Evolutionary conservation across 1,140 invertebrate species (phyloP).

Genomic region (Orchestia grillus): DNA sequence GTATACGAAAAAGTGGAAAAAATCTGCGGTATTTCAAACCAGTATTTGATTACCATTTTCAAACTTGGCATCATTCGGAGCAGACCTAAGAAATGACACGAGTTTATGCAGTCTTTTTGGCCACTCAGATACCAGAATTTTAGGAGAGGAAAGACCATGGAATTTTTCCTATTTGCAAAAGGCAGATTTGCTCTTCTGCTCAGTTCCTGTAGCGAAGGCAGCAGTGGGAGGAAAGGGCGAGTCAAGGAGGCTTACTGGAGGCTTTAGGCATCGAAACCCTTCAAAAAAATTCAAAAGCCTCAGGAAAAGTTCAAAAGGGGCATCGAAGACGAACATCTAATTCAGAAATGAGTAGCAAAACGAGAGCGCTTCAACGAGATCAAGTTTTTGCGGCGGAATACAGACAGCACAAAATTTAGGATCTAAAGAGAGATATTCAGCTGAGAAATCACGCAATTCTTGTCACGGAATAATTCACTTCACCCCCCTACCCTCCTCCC

Average conservation of each 20-base stretch:
- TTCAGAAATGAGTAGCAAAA: not conserved
- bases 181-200: constrained; percentile 42
- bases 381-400: not conserved
- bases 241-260: constrained; percentile 5
- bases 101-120: not conserved
- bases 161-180: not conserved
- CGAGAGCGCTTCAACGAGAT: not conserved
- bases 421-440: not conserved
- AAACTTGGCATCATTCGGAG: not conserved
- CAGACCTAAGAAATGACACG: not conserved
- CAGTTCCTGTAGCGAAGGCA: constrained; percentile 9
- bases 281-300: not conserved
- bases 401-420: not conserved
- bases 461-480: no score
- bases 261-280: not conserved
- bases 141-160: not conserved
- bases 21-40: constrained; percentile 11
- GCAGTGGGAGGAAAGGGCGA: not conserved
- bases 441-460: no score
- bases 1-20: not conserved
- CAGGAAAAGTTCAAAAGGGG: not conserved
- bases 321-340: not conserved
- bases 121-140: not conserved
- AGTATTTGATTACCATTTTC: not conserved
- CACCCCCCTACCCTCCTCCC: no score